Base-by-base conservation (phyloP, 2,888 invertebrate species). In the Liodrosophila aerea region DNA sequence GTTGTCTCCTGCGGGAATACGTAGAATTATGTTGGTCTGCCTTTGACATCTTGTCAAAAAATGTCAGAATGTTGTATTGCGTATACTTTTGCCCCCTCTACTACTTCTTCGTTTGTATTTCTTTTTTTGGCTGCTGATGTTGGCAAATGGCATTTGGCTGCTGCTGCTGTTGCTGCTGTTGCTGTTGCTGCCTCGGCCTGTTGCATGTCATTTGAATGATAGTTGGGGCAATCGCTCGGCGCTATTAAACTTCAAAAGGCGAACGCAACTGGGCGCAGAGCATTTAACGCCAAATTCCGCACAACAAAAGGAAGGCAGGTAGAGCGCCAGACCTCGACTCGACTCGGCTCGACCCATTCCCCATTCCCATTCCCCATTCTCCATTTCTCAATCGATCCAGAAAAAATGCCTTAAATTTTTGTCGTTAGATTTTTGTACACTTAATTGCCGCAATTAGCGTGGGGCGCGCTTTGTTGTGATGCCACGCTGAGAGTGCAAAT, bases 391-490 rank as follows among this genome's bases (percentile, higher is more conserved):
- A 16, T 16, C 16, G 71, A 75, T 34, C 67, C 73, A 64, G 33
- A 36, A 30, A 8, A 54, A 66, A 77, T 73, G 65, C 43, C 50
- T 40, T 11, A 41, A 41, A 84, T 78, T 66, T 46, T 75, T 73
- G 76, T 82, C 83, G 75, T 80, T 85, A 80, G 85, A 80, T 82
- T 78, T 74, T 67, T 69, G 75, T 75, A 62, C 62, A 65, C 66
- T 75, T 80, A 80, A 80, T 85, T 80, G 82, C 85, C 73, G 85
- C 78, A 85, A 80, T 80, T 80, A 85, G 76, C 85, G 82, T 78
- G 75, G 85, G 72, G 82, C 78, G 82, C 78, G 64, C 78, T 80
- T 80, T 80, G 78, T 80, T 69, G 78, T 80, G 85, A 82, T 85
- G 85, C 66, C 78, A 85, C 78, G 70, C 43, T 80, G 85, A 73